A percentile compares a stretch with the other conserved stretches of the same genome.
Conservation (phyloP, 2,888 invertebrate genomes). For the Actias luna region DNA sequence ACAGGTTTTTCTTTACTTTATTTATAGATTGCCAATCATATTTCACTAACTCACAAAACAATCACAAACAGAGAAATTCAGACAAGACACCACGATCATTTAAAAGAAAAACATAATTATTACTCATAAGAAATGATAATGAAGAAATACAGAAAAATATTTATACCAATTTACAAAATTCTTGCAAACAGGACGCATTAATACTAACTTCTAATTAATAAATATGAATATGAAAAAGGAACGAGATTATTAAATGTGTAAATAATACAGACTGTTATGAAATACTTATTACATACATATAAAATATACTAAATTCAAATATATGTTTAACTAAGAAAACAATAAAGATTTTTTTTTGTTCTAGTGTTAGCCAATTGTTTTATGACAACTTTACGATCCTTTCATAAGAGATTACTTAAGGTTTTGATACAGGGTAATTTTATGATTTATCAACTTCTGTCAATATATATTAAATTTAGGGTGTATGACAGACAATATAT, state of each 20-base stretch:
- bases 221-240: too few relatives aligned
- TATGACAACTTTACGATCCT: conserved; percentile 38
- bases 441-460: conserved; percentile 23
- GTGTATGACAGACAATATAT: background rate
- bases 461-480: background rate
- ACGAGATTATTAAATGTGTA: background rate
- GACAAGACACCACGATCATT: too few relatives aligned
- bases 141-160: too few relatives aligned
- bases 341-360: conserved; percentile 32
- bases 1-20: too few relatives aligned
- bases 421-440: conserved; percentile 38
- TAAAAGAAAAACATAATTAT: too few relatives aligned
- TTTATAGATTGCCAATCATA: too few relatives aligned
- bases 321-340: conserved; percentile 21
- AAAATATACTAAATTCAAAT: background rate
- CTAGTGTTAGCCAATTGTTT: conserved; percentile 35
- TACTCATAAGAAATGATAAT: too few relatives aligned
- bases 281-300: background rate
- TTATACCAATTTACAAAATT: too few relatives aligned
- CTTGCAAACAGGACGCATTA: too few relatives aligned
- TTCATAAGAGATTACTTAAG: conserved; percentile 44
- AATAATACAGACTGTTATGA: background rate
- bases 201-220: too few relatives aligned
- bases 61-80: too few relatives aligned
- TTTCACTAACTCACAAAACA: too few relatives aligned